Base-by-base conservation (phyloP, 2,797 vertebrate genomes). In the Galago senegalensis region DNA sequence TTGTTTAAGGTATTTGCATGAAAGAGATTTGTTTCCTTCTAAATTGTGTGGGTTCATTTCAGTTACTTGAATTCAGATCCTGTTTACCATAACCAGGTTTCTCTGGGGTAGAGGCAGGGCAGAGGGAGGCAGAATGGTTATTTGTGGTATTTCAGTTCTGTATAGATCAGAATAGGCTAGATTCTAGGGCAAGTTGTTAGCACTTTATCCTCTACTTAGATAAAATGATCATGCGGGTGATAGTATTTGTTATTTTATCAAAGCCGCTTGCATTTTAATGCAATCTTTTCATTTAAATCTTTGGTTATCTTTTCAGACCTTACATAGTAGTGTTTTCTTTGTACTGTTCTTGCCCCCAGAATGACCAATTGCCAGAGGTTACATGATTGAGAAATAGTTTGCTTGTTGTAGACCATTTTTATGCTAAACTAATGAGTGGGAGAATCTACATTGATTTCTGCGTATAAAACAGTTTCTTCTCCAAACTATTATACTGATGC, bases 1-100 rank as follows among this genome's bases (percentile, higher is more conserved):
- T 29, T 92, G 70, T 69, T 89, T 87, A 84, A 94, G 27, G 40
- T 63, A 40, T 96, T 96, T 96, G 72, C 56, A 88, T 91, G 29
- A 73, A 11, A 81, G 72, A 80, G 85, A 87, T 77, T 69, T 69
- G 53, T 85, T 89, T 91, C 20, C 70, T 89, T 95, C 67, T 94
- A 61, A 79, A 61, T 86, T 61, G 56, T 75, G 20, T 61, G n/a
- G 20, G 60, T 81, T 80, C 17, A 2, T 72, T 85, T 89, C 49
- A 91, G 40, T 87, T 84, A 58, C 67, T 69, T 89, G 63, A 89
- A 82, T 87, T 93, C 60, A 63, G 46, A 92, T 61, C 75, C 81
- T 97, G 23, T 93, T 92, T 73, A 58, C 25, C 73, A 21, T 29
- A 60, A 63, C 40, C 34, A 72, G 56, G 9, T 94, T 93, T 85